phyloP scores from a whole-genome alignment of 2,797 vertebrate genomes.

The Rhadinocentrus ornatus region DNA sequence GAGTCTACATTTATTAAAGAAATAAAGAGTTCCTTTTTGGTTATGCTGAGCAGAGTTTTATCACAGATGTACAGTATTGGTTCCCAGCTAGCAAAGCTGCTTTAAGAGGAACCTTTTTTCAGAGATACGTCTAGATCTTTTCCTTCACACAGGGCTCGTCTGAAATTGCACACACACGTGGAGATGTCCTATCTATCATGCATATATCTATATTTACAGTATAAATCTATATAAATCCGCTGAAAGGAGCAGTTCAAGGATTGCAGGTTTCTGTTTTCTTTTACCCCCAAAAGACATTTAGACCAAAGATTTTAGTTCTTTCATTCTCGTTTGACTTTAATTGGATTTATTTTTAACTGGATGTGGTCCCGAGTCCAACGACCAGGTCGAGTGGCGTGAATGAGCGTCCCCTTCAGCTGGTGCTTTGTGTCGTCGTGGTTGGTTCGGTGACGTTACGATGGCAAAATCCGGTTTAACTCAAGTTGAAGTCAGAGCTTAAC shows the following conservation, averaged over 20 bases:
- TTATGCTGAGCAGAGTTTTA: conserved; percentile 69
- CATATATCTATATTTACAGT: conserved; percentile 32
- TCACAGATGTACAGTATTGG: conserved; percentile 66
- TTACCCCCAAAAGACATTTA: conserved; percentile 56
- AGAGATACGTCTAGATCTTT: conserved; percentile 42
- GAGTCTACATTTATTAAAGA: conserved; percentile 80
- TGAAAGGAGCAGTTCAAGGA: conserved; percentile 38
- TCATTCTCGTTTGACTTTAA: conserved; percentile 37
- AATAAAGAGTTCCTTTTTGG: conserved; percentile 63
- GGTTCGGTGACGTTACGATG: not conserved
- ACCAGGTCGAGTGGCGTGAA: conserved; percentile 44
- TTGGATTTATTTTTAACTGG: conserved; percentile 53
- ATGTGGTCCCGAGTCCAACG: conserved; percentile 38
- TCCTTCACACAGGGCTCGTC: conserved; percentile 58
- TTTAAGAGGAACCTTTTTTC: conserved; percentile 58
- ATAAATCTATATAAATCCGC: conserved; percentile 14
- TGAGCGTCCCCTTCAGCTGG: conserved; percentile 15
- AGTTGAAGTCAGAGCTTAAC: too few relatives aligned
- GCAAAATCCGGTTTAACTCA: not conserved
- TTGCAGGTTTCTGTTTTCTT: conserved; percentile 6
- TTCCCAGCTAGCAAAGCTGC: conserved; percentile 60
- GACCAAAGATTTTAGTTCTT: conserved; percentile 84
- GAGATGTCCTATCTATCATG: conserved; percentile 47
- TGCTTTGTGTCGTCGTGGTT: conserved; percentile 10
- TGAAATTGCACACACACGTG: conserved; percentile 74